Evolutionary conservation across 2,888 invertebrate genomes (phyloP), one percentile per base, ranked within the genome.

Genomic region (Thyatira batis): DNA sequence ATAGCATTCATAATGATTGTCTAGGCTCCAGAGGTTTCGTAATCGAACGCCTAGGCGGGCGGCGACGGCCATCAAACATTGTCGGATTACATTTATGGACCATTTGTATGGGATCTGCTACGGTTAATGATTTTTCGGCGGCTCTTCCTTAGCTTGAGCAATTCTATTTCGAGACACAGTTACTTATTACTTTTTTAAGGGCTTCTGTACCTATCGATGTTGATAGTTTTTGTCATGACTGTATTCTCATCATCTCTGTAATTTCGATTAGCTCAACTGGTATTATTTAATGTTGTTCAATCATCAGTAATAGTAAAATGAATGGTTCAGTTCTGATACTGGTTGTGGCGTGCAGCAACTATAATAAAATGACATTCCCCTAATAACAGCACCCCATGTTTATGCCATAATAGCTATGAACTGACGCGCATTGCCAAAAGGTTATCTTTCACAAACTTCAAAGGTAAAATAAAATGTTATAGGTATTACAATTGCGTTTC

Each of bases 91-190:
- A 73, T 86, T 86, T 86, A 89, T 85, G 76, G 83, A 76, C 84
- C 85, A 87, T 87, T 89, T 87, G 80, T 87, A 86, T 84, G 82
- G 82, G 84, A 84, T 88, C 85, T 81, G 82, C 80, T 82, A 84
- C 83, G 85, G 78, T 84, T 87, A 84, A 87, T 85, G 85, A 85
- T 85, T 86, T 48, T 76, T 84, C 77, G 80, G 75, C 69, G 78
- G 69, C 75, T 79, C 71, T 71, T 73, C 72, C 65, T 59, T 76
- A 67, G 73, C 75, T 80, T 80, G 75, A 67, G 80, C 75, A 80
- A 80, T 75, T 76, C 78, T 80, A 79, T 84, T 81, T 72, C 69
- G 67, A 80, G 70, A 71, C 65, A 65, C 58, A 69, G 62, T 75
- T 74, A 74, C 63, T 73, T 75, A 77, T 78, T 80, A 79, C 72